Conservation (phyloP, 1,140 invertebrate genomes). For the Bacillus rossius region DNA sequence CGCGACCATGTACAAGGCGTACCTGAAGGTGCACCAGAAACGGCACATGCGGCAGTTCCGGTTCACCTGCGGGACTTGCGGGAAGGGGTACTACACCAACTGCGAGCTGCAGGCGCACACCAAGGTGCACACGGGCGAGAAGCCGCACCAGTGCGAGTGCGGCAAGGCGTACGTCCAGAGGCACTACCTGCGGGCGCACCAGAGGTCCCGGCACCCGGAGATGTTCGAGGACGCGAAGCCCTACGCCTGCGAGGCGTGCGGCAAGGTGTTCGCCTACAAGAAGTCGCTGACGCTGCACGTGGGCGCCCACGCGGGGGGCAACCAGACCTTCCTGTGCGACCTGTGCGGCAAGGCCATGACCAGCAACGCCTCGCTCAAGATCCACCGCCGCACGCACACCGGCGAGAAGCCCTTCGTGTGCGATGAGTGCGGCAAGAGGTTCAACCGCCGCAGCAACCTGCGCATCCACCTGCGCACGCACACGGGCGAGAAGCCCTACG, state of each 20-base stretch:
- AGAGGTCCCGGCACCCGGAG: constrained; percentile 23
- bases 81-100: constrained; percentile 43
- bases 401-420: constrained; percentile 47
- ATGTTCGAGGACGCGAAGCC: constrained; percentile 32
- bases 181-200: constrained; percentile 9
- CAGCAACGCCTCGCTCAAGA: constrained; percentile 47
- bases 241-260: constrained; percentile 42
- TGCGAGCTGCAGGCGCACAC: constrained; percentile 46
- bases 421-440: constrained; percentile 41
- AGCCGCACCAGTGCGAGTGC: constrained; percentile 47
- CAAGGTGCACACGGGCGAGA: constrained; percentile 52
- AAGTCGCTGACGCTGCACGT: constrained; percentile 11
- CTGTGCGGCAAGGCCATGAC: constrained; percentile 30
- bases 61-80: constrained; percentile 39
- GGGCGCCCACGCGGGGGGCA: constrained; percentile 44
- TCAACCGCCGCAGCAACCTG: constrained; percentile 42
- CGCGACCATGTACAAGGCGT: constrained; percentile 39
- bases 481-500: constrained; percentile 46
- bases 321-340: constrained; percentile 36
- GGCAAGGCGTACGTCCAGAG: constrained; percentile 41
- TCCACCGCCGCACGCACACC: constrained; percentile 41
- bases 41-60: constrained; percentile 41
- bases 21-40: constrained; percentile 38
- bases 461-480: constrained; percentile 59
- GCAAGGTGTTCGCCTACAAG: constrained; percentile 38